These are phyloP conservation scores for Microctenopoma stevenorrisi DNA, from an alignment of 2,797 vertebrate genomes.

Conservation along the genomic window DNA sequence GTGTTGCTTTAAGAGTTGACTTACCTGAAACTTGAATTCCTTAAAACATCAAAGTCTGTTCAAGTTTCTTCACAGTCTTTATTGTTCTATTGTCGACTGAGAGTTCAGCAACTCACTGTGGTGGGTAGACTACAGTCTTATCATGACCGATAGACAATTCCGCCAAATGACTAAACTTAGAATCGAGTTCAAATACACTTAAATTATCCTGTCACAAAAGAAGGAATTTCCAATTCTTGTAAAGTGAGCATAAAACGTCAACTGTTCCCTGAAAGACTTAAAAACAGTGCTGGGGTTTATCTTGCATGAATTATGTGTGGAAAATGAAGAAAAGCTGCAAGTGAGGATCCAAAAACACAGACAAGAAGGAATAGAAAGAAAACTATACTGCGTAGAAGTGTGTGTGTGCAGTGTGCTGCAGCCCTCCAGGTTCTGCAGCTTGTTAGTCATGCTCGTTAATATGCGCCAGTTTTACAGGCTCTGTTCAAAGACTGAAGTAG, in stretches of 20 bases:
- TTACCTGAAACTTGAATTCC: background rate
- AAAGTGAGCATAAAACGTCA: background rate
- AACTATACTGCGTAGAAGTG: conserved; percentile 48
- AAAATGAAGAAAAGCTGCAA: conserved; percentile 63
- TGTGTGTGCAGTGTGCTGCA: conserved; percentile 45
- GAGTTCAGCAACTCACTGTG: conserved; percentile 27
- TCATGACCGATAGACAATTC: conserved; percentile 14
- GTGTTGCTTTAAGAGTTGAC: background rate
- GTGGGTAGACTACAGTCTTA: conserved; percentile 22
- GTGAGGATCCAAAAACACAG: conserved; percentile 17
- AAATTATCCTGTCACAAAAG: conserved; percentile 24
- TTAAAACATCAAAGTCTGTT: background rate
- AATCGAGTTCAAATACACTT: conserved; percentile 6
- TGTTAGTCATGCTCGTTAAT: conserved; percentile 85
- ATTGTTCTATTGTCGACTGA: conserved; percentile 6
- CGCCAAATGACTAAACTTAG: conserved; percentile 23
- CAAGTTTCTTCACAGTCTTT: background rate
- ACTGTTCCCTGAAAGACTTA: background rate
- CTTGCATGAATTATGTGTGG: conserved; percentile 56
- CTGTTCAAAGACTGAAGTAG: conserved; percentile 77
- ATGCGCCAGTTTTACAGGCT: conserved; percentile 74
- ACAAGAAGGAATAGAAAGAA: conserved; percentile 38
- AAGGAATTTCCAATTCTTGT: background rate
- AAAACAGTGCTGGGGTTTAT: conserved; percentile 33
- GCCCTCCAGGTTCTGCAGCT: conserved; percentile 75